Evolutionary conservation across 64 coral and sea anemone genomes (phyloP), one percentile per base, ranked within the genome.

Genomic region (Orbicella faveolata): DNA sequence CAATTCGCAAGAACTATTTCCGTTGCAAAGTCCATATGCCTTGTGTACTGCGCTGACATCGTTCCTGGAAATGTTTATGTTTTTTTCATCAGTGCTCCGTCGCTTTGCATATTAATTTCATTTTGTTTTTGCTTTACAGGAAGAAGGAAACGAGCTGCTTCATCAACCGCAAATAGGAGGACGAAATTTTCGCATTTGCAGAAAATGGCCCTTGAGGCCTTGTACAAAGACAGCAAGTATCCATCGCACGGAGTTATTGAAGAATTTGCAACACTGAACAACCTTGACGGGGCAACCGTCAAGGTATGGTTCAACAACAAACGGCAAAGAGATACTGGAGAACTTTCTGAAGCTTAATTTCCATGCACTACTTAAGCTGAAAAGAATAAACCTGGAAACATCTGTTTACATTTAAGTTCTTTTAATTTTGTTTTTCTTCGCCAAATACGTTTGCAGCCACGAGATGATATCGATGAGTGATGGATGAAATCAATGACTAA

Each of bases 1-100:
- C 75, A 77, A 77, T 51, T 77, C 75, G 41, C 75, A 77, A 77
- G 75, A 52, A 48, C 14, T 77, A 77, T 77, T 77, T 77, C 75
- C 39, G 75, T 77, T 77, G 75, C 75, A 51, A 13, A 77, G 16
- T 77, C 75, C 75, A 77, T 77, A 77, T 77, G 75, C 75, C 35
- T 51, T 77, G 75, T 34, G 36, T 74, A 34, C 7, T 34, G n/a
- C 10, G 6, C 6, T 74, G 3, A 35, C 75, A 16, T 48, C 16
- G 75, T 44, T 48, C 36, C 3, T 77, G 17, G 37, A 39, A 39
- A 39, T 39, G 37, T 39, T 39, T 39, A 74, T 51, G 25, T 77
- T 52, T 48, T 48, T 17, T 19, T 77, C 4, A 36, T 77, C 0
- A 39, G 37, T 39, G 37, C 37, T 39, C 37, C 36, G 36, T 77